These are phyloP conservation scores for Drosophila subsilvestris DNA, from an alignment of 2,888 invertebrate genomes.

Conservation along the genomic window DNA sequence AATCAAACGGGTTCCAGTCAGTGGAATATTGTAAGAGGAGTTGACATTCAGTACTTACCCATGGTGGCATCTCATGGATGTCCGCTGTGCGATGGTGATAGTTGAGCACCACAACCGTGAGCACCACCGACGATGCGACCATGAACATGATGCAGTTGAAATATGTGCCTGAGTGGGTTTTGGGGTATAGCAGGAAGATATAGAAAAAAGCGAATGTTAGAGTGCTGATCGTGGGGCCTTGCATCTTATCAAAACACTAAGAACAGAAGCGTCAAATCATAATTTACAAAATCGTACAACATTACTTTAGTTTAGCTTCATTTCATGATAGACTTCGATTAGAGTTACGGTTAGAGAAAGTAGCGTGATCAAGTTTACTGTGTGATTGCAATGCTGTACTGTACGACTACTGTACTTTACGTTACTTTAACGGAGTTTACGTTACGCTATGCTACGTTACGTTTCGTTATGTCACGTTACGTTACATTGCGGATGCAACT, in stretches of 20 bases:
- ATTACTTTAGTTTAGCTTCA: constrained; percentile 65
- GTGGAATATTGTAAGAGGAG: neutral
- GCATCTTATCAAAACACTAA: constrained; percentile 64
- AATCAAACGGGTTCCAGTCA: neutral
- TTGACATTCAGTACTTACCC: constrained; percentile 88
- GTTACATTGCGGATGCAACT: constrained; percentile 63
- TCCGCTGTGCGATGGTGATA: constrained; percentile 98
- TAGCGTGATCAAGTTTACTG: constrained; percentile 58
- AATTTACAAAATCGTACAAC: constrained; percentile 59
- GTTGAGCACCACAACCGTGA: constrained; percentile 98
- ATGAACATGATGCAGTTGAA: constrained; percentile 99
- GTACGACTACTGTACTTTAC: constrained; percentile 32
- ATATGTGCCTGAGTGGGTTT: constrained; percentile 92
- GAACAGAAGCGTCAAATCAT: constrained; percentile 68
- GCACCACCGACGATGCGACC: constrained; percentile 98
- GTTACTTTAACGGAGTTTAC: constrained; percentile 8
- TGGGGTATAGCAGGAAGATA: constrained; percentile 38
- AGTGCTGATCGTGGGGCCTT: constrained; percentile 23
- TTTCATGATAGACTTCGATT: constrained; percentile 46
- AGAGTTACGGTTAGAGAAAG: constrained; percentile 47
- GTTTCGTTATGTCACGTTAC: constrained; percentile 13
- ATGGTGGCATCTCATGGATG: constrained; percentile 98
- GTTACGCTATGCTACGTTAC: constrained; percentile 22
- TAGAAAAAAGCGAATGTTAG: constrained; percentile 56
- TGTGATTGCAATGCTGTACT: constrained; percentile 54